Conservation (phyloP, 2,797 vertebrate genomes). For the Aselliscus stoliczkanus region DNA sequence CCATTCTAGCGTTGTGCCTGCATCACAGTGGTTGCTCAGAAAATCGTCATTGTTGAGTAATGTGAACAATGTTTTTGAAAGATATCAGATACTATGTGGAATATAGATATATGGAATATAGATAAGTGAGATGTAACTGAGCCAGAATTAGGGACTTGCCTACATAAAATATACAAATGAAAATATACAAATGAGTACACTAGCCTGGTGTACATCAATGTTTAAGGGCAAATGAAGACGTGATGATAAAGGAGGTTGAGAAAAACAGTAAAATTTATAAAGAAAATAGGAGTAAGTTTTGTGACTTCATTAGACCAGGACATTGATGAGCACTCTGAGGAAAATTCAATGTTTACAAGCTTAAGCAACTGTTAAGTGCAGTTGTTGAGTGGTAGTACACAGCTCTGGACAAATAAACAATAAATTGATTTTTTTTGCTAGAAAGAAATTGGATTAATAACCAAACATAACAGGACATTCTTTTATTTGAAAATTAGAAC, state of each 20-base stretch:
- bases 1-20: neutral
- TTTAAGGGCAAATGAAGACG: neutral
- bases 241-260: neutral
- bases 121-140: neutral
- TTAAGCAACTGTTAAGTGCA: neutral
- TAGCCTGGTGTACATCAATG: too few relatives aligned
- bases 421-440: neutral
- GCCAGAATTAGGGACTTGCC: neutral
- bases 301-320: neutral
- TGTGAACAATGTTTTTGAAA: neutral
- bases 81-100: neutral
- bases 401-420: neutral
- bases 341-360: neutral
- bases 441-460: neutral
- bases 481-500: constrained; percentile 3
- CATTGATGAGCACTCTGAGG: neutral
- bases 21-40: neutral
- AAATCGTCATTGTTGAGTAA: neutral
- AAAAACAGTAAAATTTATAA: neutral
- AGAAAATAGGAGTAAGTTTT: neutral
- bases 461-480: neutral
- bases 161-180: neutral
- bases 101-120: too few relatives aligned
- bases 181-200: neutral
- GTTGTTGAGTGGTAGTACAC: neutral